Evolutionary conservation across 35 echinoderm and acorn worm species (phyloP), one percentile per base, ranked within the genome.

Genomic region (Hemicentrotus pulcherrimus): DNA sequence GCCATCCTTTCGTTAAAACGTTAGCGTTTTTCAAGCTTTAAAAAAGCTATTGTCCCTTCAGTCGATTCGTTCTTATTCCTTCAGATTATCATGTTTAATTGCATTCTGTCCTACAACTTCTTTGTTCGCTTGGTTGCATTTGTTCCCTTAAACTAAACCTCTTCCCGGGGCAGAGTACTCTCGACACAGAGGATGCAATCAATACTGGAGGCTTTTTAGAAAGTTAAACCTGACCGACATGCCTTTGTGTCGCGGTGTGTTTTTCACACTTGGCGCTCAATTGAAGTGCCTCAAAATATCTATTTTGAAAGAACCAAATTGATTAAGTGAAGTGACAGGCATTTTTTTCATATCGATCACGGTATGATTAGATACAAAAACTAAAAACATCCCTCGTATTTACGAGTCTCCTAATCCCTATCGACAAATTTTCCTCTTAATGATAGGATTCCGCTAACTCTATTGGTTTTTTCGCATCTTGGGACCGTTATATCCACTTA

Each of bases 171-270:
- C 28, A 22, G 65, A 78, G 65, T 70, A 14, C 65, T 78, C 65
- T 78, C 65, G 6, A n/a, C 65, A 78, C 65, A 78, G 24, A 7
- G 65, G 28, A 78, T 78, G 88, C 12, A 24, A 90, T 90, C 88
- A 30, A 90, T 90, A 30, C 14, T 7, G 0, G 88, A 90, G 32
- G 32, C 88, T 32, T 90, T 78, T 90, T 47, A 90, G 32, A 28
- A 90, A 33, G 88, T 90, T 90, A 90, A 90, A 90, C 88, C 88
- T 90, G 88, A 90, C 88, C 88, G 88, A 90, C 46, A 47, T 47
- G 88, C 19, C 31, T 45, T 90, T 90, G 88, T 45, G 32, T 9
- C 32, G 15, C 12, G 32, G 88, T 47, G 46, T 45, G 88, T 90
- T 90, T 90, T 90, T 90, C 88, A 90, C 88, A 90, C 88, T 90